A percentile compares a stretch with the other conserved stretches of the same genome.
Evolutionary conservation across 2,113 vertebrate genomes (phyloP).

Genomic region (Ophiodon elongatus): DNA sequence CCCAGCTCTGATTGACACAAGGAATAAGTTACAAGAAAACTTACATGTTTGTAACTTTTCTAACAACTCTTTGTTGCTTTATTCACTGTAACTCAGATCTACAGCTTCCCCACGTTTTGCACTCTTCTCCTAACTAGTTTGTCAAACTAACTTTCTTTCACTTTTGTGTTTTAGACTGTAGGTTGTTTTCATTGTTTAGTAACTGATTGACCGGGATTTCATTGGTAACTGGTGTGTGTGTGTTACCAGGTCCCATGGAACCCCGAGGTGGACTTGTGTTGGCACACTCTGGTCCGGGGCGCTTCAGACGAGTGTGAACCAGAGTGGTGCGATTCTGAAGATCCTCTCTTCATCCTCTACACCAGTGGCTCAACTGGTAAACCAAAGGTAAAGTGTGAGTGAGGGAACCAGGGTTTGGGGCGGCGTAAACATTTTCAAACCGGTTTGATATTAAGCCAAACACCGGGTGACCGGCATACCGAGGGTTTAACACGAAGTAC

Average conservation of each 20-base stretch:
- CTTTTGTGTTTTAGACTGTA: slow-evolving; percentile 26
- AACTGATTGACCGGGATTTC: background rate
- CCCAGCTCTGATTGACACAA: background rate
- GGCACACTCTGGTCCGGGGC: slow-evolving; percentile 89
- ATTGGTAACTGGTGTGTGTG: background rate
- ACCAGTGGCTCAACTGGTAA: slow-evolving; percentile 98
- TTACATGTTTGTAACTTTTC: background rate
- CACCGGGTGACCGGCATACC: background rate
- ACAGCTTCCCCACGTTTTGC: background rate
- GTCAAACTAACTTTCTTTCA: slow-evolving; percentile 40
- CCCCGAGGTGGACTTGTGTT: slow-evolving; percentile 89
- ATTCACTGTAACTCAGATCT: background rate
- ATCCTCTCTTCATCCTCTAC: slow-evolving; percentile 96
- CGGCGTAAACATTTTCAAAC: background rate
- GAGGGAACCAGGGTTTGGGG: background rate
- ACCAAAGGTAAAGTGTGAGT: slow-evolving; percentile 88
- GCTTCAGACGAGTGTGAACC: slow-evolving; percentile 91
- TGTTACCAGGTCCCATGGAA: slow-evolving; percentile 90
- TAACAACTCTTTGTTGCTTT: background rate
- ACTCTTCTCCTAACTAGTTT: background rate
- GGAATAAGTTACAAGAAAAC: background rate
- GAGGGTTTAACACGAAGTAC: background rate
- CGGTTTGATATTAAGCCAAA: background rate
- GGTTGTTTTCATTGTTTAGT: background rate
- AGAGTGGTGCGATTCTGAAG: slow-evolving; percentile 95